Percentiles rank a stretch among this genome's conserved stretches.
Evolutionary conservation across 2,888 invertebrate species (phyloP).

Genomic region (Heliconius sara): DNA sequence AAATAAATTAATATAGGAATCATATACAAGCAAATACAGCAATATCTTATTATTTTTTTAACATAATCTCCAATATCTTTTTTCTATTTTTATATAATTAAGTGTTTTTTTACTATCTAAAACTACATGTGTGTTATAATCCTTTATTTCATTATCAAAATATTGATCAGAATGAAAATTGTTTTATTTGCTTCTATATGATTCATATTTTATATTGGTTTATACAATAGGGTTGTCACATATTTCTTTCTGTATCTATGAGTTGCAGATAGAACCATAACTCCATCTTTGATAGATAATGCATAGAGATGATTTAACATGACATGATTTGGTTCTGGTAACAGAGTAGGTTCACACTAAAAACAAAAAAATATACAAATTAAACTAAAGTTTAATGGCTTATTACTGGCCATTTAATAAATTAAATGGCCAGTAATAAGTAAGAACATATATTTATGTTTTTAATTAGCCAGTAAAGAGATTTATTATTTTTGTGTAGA

Average conservation of each 20-base stretch:
- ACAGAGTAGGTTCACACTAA: constrained; percentile 98
- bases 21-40: not conserved
- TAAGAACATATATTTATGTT: not conserved
- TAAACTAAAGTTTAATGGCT: too few species aligned
- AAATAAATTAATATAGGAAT: constrained; percentile 11
- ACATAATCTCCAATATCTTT: too few species aligned
- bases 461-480: not conserved
- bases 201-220: constrained; percentile 91
- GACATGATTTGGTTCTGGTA: constrained; percentile 99
- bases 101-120: too few species aligned
- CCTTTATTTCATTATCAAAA: too few species aligned
- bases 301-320: constrained; percentile 99
- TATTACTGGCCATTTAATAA: too few species aligned
- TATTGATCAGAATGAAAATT: not conserved
- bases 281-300: constrained; percentile 99
- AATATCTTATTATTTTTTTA: not conserved
- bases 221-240: constrained; percentile 98
- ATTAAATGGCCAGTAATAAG: not conserved
- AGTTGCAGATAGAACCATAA: constrained; percentile 99
- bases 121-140: too few species aligned
- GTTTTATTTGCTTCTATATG: not conserved
- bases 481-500: not conserved
- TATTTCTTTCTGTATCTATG: constrained; percentile 99
- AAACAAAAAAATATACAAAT: constrained; percentile 57
- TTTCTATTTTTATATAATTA: too few species aligned